A percentile compares a stretch with the other conserved stretches of the same genome.
phyloP scores from a whole-genome alignment of 2,797 vertebrate genomes.

The Poeciliopsis gracilis region DNA sequence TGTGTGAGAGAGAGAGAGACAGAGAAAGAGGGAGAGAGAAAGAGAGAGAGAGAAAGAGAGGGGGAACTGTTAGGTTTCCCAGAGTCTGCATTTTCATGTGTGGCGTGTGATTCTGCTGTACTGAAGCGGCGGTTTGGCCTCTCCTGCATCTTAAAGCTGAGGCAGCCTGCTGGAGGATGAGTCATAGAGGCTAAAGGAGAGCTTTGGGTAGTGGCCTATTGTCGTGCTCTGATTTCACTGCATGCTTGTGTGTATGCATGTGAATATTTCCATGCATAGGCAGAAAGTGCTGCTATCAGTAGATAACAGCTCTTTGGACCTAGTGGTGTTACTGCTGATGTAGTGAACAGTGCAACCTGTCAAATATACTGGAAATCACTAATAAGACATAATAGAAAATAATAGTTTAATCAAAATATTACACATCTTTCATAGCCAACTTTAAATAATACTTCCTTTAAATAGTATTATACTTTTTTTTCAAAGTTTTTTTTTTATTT shows the following conservation, averaged over 20 bases:
- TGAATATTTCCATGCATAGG: slow-evolving; percentile 26
- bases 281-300: slow-evolving; percentile 18
- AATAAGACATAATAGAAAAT: background rate
- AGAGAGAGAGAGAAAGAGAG: background rate
- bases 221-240: slow-evolving; percentile 51
- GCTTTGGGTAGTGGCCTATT: slow-evolving; percentile 57
- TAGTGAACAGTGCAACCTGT: slow-evolving; percentile 8
- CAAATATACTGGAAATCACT: background rate
- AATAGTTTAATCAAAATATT: background rate
- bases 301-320: slow-evolving; percentile 23
- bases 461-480: background rate
- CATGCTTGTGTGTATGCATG: slow-evolving; percentile 45
- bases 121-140: slow-evolving; percentile 65
- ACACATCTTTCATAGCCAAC: background rate
- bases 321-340: slow-evolving; percentile 11
- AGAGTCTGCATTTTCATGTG: slow-evolving; percentile 24
- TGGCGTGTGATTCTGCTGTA: slow-evolving; percentile 64
- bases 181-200: slow-evolving; percentile 74
- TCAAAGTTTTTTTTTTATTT: too few species aligned
- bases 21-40: background rate
- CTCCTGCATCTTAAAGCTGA: slow-evolving; percentile 60
- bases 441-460: background rate
- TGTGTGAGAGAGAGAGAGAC: background rate
- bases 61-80: slow-evolving; percentile 24
- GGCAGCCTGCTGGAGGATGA: slow-evolving; percentile 72